Evolutionary conservation across 1,140 invertebrate species (phyloP).

Genomic region (Caerostris darwini): DNA sequence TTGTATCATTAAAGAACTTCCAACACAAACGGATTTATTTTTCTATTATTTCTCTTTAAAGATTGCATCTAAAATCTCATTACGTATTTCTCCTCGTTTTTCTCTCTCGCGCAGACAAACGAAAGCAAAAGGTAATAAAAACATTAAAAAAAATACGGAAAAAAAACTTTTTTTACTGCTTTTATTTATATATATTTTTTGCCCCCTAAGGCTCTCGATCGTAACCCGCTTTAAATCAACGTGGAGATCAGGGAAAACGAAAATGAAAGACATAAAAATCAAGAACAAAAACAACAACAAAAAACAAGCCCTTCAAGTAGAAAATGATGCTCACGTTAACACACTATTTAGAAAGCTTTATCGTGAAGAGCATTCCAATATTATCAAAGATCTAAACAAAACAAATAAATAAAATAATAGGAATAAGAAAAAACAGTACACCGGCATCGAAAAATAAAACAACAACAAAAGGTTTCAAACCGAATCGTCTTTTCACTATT

Average conservation of each 20-base stretch:
- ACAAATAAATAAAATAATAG: too few relatives aligned
- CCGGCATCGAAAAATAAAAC: too few relatives aligned
- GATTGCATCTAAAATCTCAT: constrained; percentile 53
- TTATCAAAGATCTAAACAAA: too few relatives aligned
- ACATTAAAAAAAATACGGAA: background rate
- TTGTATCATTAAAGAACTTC: constrained; percentile 13
- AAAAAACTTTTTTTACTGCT: background rate
- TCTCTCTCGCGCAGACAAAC: background rate
- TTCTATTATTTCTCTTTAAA: constrained; percentile 24
- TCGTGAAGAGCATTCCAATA: too few relatives aligned
- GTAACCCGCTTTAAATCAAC: background rate
- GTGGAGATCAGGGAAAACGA: background rate
- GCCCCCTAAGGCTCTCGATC: background rate
- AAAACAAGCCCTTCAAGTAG: background rate
- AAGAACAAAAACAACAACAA: background rate
- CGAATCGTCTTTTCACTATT: background rate
- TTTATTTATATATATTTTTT: background rate
- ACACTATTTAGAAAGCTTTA: background rate
- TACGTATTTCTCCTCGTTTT: constrained; percentile 26
- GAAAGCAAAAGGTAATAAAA: background rate
- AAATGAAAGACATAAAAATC: constrained; percentile 6
- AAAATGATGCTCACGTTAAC: constrained; percentile 53
- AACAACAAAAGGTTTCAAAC: too few relatives aligned
- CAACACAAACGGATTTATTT: background rate
- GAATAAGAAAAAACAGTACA: too few relatives aligned